Percentiles rank a stretch among this genome's conserved stretches.
Conservation (phyloP, 2,113 vertebrate species). For the Catharus minimus region DNA sequence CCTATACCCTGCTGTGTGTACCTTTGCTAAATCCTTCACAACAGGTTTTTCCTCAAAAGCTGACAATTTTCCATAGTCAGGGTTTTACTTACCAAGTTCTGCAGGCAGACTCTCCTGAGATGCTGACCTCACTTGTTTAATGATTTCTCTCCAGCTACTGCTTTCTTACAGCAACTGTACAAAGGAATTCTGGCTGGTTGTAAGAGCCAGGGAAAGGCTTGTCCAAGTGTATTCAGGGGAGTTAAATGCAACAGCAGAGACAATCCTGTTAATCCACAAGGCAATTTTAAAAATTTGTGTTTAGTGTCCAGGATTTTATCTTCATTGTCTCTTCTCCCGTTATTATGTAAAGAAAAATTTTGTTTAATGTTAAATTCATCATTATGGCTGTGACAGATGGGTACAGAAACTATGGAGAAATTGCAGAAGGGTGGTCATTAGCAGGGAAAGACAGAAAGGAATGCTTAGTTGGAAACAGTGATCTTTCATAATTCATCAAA, state of each 20-base stretch:
- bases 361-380: neutral
- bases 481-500: neutral
- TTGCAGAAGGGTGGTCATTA: neutral
- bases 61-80: neutral
- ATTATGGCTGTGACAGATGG: neutral
- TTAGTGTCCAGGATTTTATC: neutral
- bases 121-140: neutral
- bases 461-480: neutral
- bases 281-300: neutral
- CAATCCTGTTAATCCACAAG: neutral
- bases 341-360: neutral
- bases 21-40: neutral
- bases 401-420: neutral
- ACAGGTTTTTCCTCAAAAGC: constrained; percentile 15
- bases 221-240: neutral
- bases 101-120: neutral
- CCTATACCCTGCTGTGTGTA: neutral
- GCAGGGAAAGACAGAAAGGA: neutral
- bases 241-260: neutral
- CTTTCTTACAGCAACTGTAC: neutral
- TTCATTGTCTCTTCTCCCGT: neutral
- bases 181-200: neutral
- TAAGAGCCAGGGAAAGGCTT: neutral
- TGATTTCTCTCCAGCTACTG: neutral
- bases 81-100: neutral